phyloP scores from a whole-genome alignment of 2,797 vertebrate species.

The Brotogeris chrysoptera region DNA sequence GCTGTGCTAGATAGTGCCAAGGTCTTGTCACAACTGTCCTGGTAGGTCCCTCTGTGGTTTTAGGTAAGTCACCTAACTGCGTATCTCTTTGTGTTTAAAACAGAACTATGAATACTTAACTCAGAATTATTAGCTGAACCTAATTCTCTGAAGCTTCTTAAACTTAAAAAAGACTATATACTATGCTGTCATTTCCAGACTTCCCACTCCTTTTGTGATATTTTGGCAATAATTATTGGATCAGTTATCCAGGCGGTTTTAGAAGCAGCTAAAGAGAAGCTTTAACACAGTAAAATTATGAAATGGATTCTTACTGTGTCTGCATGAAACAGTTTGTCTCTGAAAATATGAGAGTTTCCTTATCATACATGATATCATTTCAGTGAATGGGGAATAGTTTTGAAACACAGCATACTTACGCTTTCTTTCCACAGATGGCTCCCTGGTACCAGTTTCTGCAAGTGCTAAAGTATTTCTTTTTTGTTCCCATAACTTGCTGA shows the following conservation, averaged over 20 bases:
- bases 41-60: neutral
- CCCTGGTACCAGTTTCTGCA: conserved; percentile 96
- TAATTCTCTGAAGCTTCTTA: neutral
- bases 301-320: neutral
- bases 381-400: neutral
- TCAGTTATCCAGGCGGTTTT: neutral
- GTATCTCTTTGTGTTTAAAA: neutral
- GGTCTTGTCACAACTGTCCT: neutral
- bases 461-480: conserved; percentile 98
- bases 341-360: neutral
- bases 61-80: neutral
- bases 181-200: neutral
- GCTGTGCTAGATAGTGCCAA: neutral
- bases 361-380: accelerated
- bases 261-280: neutral
- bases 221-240: neutral
- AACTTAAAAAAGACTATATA: neutral
- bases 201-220: neutral
- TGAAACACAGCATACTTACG: conserved; percentile 84
- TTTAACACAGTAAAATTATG: neutral
- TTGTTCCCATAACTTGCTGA: conserved; percentile 94
- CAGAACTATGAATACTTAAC: neutral
- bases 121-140: neutral
- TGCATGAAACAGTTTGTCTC: neutral
- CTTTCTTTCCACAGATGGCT: conserved; percentile 95